Evolutionary conservation across 2,888 invertebrate species (phyloP).

Genomic region (Stenolophus ochropezus): DNA sequence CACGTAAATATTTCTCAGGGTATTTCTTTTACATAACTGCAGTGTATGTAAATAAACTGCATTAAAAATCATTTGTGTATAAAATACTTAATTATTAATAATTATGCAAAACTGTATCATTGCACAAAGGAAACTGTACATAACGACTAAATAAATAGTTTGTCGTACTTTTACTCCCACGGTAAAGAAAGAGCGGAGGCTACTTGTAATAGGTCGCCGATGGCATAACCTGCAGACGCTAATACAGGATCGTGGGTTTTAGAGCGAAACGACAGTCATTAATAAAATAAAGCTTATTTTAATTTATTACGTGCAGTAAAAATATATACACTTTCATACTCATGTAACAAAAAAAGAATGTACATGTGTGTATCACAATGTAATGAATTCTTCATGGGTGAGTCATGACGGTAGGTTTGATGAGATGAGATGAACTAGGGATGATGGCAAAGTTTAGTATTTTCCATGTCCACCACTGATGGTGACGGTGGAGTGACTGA

Average conservation of each 20-base stretch:
- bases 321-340: conserved; percentile 48
- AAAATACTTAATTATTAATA: neutral
- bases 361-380: conserved; percentile 44
- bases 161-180: neutral
- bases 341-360: conserved; percentile 43
- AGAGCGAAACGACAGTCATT: conserved; percentile 42
- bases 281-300: conserved; percentile 50
- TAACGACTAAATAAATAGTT: neutral
- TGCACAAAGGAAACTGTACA: conserved; percentile 23
- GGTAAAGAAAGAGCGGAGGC: neutral
- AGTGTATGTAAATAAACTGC: no score
- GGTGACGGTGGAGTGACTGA: conserved; percentile 13
- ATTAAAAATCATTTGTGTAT: neutral
- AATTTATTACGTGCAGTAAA: conserved; percentile 43
- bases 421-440: conserved; percentile 22
- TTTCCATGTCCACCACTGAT: conserved; percentile 36
- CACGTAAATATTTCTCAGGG: no score
- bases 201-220: neutral
- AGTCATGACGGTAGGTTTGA: neutral
- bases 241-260: conserved; percentile 11
- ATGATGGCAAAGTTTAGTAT: conserved; percentile 9
- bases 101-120: conserved; percentile 20
- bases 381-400: conserved; percentile 30
- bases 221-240: neutral
- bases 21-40: no score